Base-by-base conservation (phyloP, 2,113 vertebrate genomes). In the Calypte anna region DNA sequence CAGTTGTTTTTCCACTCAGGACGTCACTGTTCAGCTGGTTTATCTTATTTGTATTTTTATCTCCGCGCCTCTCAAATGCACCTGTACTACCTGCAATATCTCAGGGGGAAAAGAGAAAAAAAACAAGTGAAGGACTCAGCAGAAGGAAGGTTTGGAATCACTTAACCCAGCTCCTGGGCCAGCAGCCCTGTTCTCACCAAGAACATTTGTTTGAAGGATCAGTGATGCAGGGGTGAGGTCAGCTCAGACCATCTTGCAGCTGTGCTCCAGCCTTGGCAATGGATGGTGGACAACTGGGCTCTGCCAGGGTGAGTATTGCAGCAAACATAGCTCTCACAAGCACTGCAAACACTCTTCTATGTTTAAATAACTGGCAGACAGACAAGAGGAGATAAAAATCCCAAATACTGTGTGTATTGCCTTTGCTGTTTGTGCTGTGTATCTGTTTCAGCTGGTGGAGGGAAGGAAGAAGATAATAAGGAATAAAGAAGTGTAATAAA, bases 11-110 rank as follows among this genome's bases (percentile, higher is more conserved):
- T 84, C 73, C 25, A 57, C 73, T 93, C 82, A 82, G 85, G 86
- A 90, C 0, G 0, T 24, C 62, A 82, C 69, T 94, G 53, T 96
- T 93, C 50, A 53, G 48, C 2, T 2, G 5, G 40, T 72, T 95
- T 96, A 94, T 94, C 88, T 96, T 79, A 73, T 16, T 86, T 44
- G 69, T 69, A 33, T 83, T 93, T 93, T 94, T 94, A 94, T 94
- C 93, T 81, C 57, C 31, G 78, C 73, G 54, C 76, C 57, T 93
- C 91, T 96, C 88, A 94, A 95, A 84, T 66, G 44, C 90, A 78
- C 90, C 79, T 88, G 38, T 38, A 53, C 53, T 63, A 68, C 61
- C 43, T 17, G 13, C 31, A 53, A 28, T 95, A 90, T 88, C 85
- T 86, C 76, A 66, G 36, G 46, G 33, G 40, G 40, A 40, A 40